These are phyloP conservation scores for Hemibagrus guttatus DNA, from an alignment of 2,797 vertebrate species.

Conservation along the genomic window DNA sequence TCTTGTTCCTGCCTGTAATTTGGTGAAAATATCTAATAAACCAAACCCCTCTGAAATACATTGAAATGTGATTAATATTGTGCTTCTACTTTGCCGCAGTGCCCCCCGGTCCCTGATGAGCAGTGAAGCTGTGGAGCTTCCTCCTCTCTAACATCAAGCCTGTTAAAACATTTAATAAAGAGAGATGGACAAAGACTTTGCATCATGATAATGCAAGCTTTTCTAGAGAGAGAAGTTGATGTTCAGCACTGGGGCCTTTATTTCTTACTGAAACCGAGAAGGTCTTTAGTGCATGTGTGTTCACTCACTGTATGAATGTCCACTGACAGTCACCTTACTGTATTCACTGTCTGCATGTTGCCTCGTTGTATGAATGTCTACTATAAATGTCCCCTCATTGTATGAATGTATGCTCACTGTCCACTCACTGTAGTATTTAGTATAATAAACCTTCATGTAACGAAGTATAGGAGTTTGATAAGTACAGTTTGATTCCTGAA, in stretches of 20 bases:
- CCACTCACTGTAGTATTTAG: too few relatives aligned
- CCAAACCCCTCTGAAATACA: constrained; percentile 51
- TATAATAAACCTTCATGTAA: background rate
- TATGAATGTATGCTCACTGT: too few relatives aligned
- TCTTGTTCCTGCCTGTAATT: constrained; percentile 34
- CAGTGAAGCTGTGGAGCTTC: constrained; percentile 11
- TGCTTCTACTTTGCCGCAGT: constrained; percentile 27
- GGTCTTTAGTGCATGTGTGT: background rate
- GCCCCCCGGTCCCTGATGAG: constrained; percentile 24
- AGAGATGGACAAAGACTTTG: background rate
- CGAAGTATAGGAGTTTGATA: background rate
- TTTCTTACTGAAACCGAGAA: too few relatives aligned
- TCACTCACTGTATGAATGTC: background rate
- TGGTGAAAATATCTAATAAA: constrained; percentile 39
- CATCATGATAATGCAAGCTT: background rate
- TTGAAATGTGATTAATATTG: constrained; percentile 63
- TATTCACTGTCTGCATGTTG: background rate
- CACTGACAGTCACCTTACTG: background rate
- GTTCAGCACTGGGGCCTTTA: background rate
- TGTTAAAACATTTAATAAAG: background rate
- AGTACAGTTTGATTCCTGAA: background rate
- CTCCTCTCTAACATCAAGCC: background rate
- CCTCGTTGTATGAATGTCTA: background rate
- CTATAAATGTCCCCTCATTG: background rate
- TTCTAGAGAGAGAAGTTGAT: background rate